Evolutionary conservation across 2,888 invertebrate species (phyloP).

Genomic region (Pollenia amentaria): DNA sequence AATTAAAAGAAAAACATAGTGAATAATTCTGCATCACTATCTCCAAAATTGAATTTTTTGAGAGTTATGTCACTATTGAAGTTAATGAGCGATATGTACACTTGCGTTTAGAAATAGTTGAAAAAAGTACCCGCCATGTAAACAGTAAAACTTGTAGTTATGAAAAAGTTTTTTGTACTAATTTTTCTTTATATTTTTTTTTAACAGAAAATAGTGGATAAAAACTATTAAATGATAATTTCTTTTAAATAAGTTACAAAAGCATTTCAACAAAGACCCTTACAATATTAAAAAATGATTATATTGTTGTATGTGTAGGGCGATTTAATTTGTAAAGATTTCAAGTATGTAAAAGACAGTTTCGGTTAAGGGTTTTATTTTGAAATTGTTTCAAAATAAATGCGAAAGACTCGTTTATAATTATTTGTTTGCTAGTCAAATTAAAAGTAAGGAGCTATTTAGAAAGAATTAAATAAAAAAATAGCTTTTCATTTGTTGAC

Average conservation of each 20-base stretch:
- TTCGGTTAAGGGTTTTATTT: constrained; percentile 27
- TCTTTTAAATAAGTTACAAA: constrained; percentile 60
- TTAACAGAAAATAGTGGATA: constrained; percentile 20
- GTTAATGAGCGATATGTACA: neutral
- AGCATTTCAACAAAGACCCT: constrained; percentile 55
- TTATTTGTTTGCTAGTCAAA: neutral
- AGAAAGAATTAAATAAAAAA: neutral
- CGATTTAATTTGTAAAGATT: constrained; percentile 53
- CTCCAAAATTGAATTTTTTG: too few relatives aligned
- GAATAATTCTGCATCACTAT: too few relatives aligned
- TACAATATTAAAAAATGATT: constrained; percentile 56
- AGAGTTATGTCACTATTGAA: too few relatives aligned
- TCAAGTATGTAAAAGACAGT: constrained; percentile 46
- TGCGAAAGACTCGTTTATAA: neutral
- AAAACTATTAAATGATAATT: constrained; percentile 52
- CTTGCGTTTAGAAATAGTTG: neutral
- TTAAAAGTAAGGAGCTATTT: too few relatives aligned
- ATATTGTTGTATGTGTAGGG: constrained; percentile 8
- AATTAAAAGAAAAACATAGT: too few relatives aligned
- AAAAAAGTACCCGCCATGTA: constrained; percentile 32
- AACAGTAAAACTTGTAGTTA: constrained; percentile 58
- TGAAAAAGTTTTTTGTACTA: constrained; percentile 59
- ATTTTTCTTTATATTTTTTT: constrained; percentile 12
- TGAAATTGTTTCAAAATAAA: constrained; percentile 23
- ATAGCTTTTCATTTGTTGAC: neutral